Evolutionary conservation across 2,113 vertebrate species (phyloP), one percentile per base, ranked within the genome.

Genomic region (Phyllopteryx taeniolatus): DNA sequence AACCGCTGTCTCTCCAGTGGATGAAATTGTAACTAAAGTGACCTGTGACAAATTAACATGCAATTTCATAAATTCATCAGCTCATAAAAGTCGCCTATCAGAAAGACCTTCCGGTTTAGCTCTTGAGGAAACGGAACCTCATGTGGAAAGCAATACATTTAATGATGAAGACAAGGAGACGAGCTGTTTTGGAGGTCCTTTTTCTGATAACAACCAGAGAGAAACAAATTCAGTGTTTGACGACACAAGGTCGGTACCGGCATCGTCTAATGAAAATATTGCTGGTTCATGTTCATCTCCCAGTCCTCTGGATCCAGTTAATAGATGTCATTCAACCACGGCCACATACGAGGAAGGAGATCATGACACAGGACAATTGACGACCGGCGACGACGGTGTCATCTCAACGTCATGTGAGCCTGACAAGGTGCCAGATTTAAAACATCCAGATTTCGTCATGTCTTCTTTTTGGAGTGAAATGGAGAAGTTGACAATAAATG

Each of bases 401-500:
- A 4, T 68, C 42, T 9, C 66, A 47, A 27, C 31, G 71, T 73
- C 61, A 51, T 15, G 51, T 19, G 27, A 79, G 75, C 31, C 73
- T 13, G 70, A 76, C 53, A 53, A 15, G 14, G 14, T 3, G 10
- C 33, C 31, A 9, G 74, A 83, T 44, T 60, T 74, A 49, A 74
- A 71, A 67, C 42, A 17, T 60, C 79, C 89, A 39, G 86, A 90
- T 13, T 92, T 88, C 61, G 85, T 90, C 13, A 93, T 94, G 74
- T 94, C 93, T 2, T 90, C 90, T 31, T 94, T 94, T 54, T 94
- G 93, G 93, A 86, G 75, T 56, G 92, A 93, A 69, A 93, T 94
- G 93, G 93, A 93, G 68, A 93, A 89, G 66, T 74, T 94, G 72
- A 94, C 93, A 1, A 93, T 94, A 69, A 93, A 92, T 4, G 93